Percentiles rank a stretch among this genome's conserved stretches.
Evolutionary conservation across 2,888 invertebrate genomes (phyloP).

Genomic region (Hecatera dysodea): DNA sequence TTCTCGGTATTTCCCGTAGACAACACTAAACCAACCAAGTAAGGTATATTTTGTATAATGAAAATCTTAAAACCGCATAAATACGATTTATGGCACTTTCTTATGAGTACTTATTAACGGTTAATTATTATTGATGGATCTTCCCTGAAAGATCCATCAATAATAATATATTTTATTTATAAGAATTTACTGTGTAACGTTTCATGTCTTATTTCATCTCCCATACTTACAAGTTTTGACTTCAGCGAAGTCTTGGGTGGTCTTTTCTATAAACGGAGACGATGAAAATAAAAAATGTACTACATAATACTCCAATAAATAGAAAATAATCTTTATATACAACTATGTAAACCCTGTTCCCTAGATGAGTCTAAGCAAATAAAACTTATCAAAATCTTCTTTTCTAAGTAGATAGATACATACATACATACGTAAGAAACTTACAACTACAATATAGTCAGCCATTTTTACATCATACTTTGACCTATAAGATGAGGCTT

Average conservation of each 20-base stretch:
- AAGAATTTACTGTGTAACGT: neutral
- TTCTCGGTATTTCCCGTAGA: conserved; percentile 37
- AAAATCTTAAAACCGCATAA: conserved; percentile 1
- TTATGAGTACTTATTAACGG: neutral
- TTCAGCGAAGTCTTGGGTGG: neutral
- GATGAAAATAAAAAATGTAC: too few species aligned
- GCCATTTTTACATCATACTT: neutral
- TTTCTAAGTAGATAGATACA: conserved; percentile 11
- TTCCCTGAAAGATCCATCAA: too few species aligned
- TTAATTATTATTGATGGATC: neutral
- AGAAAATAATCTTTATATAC: too few species aligned
- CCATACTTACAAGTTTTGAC: neutral
- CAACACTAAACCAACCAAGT: conserved; percentile 21
- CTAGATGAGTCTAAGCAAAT: neutral
- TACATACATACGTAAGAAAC: neutral
- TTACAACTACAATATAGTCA: neutral
- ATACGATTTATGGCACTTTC: conserved; percentile 2
- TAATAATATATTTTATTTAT: too few species aligned
- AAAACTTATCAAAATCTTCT: neutral
- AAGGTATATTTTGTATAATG: conserved; percentile 22
- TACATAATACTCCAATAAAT: too few species aligned
- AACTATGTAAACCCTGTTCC: too few species aligned
- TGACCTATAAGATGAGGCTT: neutral
- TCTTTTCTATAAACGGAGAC: neutral
- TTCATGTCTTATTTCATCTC: neutral